Evolutionary conservation across 2,888 invertebrate species (phyloP).

Genomic region (Drosophila phalerata): DNA sequence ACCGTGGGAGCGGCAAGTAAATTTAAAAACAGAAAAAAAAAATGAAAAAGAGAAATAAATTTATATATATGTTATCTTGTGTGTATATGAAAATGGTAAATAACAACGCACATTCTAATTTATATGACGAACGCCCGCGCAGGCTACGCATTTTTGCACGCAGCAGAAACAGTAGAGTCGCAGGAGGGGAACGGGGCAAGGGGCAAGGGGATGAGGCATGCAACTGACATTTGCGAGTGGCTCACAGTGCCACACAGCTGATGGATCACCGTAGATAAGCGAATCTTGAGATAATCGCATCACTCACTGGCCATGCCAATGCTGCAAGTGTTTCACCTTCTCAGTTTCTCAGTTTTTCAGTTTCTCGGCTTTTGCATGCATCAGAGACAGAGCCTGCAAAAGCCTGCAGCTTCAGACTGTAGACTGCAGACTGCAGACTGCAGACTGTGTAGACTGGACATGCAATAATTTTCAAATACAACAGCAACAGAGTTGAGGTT

Average conservation of each 20-base stretch:
- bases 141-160: slow-evolving; percentile 79
- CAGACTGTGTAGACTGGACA: slow-evolving; percentile 64
- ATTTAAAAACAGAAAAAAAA: slow-evolving; percentile 4
- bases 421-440: slow-evolving; percentile 30
- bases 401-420: slow-evolving; percentile 39
- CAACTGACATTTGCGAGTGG: slow-evolving; percentile 68
- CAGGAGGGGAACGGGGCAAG: neutral
- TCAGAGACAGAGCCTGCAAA: slow-evolving; percentile 13
- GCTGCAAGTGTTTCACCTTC: slow-evolving; percentile 71
- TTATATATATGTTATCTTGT: slow-evolving; percentile 5
- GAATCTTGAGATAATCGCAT: slow-evolving; percentile 83
- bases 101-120: slow-evolving; percentile 75
- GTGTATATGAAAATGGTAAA: slow-evolving; percentile 30
- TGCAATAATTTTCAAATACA: slow-evolving; percentile 82
- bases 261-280: slow-evolving; percentile 84
- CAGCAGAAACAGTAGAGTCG: slow-evolving; percentile 40
- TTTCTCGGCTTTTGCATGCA: slow-evolving; percentile 63
- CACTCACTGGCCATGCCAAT: slow-evolving; percentile 79
- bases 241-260: slow-evolving; percentile 72
- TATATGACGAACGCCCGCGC: slow-evolving; percentile 77
- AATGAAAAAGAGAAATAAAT: neutral
- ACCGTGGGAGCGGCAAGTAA: slow-evolving; percentile 76
- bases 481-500: slow-evolving; percentile 30
- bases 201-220: neutral
- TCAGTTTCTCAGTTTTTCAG: slow-evolving; percentile 70